Conservation (phyloP, 2,113 vertebrate species). For the Gallinago jamesoni region DNA sequence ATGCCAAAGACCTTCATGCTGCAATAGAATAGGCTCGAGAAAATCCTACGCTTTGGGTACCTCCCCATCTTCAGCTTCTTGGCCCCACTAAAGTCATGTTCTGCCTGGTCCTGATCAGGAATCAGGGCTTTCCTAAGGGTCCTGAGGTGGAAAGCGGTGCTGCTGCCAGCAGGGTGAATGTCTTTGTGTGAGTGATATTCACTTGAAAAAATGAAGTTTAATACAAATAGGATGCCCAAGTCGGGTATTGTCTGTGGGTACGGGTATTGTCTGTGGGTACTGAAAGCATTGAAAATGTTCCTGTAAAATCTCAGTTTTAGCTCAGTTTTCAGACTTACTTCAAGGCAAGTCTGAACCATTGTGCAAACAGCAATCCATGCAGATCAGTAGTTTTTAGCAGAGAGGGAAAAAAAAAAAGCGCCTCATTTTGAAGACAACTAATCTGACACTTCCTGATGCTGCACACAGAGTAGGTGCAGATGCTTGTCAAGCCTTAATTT, state of each 20-base stretch:
- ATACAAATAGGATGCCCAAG: background rate
- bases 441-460: background rate
- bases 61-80: fast-evolving
- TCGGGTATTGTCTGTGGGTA: fast-evolving
- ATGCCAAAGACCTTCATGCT: background rate
- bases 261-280: fast-evolving
- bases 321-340: no score
- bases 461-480: background rate
- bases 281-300: background rate
- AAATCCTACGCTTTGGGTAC: fast-evolving
- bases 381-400: background rate
- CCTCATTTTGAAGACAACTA: background rate
- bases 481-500: background rate
- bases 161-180: background rate
- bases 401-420: background rate
- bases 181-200: background rate
- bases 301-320: background rate
- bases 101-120: background rate
- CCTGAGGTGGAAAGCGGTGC: background rate
- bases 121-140: background rate
- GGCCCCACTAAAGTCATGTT: background rate
- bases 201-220: background rate
- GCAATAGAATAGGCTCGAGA: background rate
- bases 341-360: background rate
- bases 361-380: no score